A percentile compares a stretch with the other conserved stretches of the same genome.
phyloP scores from a whole-genome alignment of 1,140 invertebrate species.

The Zaprionus camerounensis region DNA sequence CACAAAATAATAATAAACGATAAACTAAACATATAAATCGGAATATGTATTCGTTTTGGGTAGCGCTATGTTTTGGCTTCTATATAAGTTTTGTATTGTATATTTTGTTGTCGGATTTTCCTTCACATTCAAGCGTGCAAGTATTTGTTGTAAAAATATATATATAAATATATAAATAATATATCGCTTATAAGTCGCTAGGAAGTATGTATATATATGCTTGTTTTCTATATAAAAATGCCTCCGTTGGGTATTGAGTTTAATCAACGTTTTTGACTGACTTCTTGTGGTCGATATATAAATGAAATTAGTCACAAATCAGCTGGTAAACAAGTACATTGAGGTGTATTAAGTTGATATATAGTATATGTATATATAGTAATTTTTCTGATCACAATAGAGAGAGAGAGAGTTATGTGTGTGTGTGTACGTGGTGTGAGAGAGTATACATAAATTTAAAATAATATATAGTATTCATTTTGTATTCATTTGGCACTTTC shows the following conservation, averaged over 20 bases:
- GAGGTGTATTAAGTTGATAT: conserved; percentile 49
- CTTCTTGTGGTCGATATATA: conserved; percentile 31
- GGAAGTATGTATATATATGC: conserved; percentile 20
- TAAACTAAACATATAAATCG: conserved; percentile 27
- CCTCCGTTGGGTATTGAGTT: conserved; percentile 52
- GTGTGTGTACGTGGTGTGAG: conserved; percentile 24
- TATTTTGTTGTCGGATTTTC: conserved; percentile 14
- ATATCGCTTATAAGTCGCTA: conserved; percentile 18
- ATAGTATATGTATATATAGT: conserved; percentile 26
- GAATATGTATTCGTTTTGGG: not conserved
- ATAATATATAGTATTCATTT: conserved; percentile 16
- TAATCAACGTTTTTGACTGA: conserved; percentile 9
- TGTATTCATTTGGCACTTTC: conserved; percentile 21
- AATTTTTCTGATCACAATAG: conserved; percentile 34
- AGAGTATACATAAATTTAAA: conserved; percentile 27
- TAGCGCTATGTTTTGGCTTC: conserved; percentile 6
- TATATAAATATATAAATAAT: conserved; percentile 36
- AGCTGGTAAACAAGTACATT: conserved; percentile 63
- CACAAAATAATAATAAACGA: conserved; percentile 33
- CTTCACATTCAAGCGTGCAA: conserved; percentile 80
- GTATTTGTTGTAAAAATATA: conserved; percentile 18
- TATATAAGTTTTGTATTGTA: not conserved
- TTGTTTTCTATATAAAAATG: conserved; percentile 44
- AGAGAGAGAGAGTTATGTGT: conserved; percentile 3
- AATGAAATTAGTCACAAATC: conserved; percentile 76